Evolutionary conservation across 2,888 invertebrate species (phyloP), one percentile per base, ranked within the genome.

Genomic region (Sphinx pinastri): DNA sequence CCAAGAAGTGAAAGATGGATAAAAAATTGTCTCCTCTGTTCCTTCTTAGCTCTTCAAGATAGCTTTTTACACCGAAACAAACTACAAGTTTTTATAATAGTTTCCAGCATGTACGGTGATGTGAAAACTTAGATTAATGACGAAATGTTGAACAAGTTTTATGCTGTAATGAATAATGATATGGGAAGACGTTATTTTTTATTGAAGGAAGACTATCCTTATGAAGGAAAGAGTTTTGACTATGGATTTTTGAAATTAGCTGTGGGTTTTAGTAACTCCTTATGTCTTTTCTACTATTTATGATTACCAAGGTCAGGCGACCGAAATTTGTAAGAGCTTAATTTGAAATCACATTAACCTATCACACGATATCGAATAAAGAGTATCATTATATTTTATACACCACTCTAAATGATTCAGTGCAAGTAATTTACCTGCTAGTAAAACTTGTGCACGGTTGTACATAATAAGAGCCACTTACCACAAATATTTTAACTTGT

Each of bases 61-160:
- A 63, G 12, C 63, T 63, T 63, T 63, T 63, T 63, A 57, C 57
- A 68, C 45, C 49, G n/a, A n/a, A 66, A 45, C 57, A 67, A 66
- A 54, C 19, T 47, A 19, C 16, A 63, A 63, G 49, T 63, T 63
- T 63, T 63, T 63, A 63, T 63, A 63, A 63, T 49, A 63, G 63
- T 19, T 55, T 55, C 19, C 63, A 60, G 16, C 45, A 49, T 63
- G 16, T 60, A 59, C 31, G 11, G 49, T 63, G 63, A 63, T 63
- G 63, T 63, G 49, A 63, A 63, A 63, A 63, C 49, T 63, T 63
- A 63, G 63, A 63, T 63, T 63, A 63, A 63, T 63, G 63, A 63
- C 49, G 16, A 47, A 60, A 45, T 47, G 45, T 49, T 38, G 38
- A 4, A 63, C 63, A 63, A 63, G 63, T 63, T 63, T 63, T 60